Evolutionary conservation across 2,113 vertebrate species (phyloP), one percentile per base, ranked within the genome.

Genomic region (Salvelinus sp.): DNA sequence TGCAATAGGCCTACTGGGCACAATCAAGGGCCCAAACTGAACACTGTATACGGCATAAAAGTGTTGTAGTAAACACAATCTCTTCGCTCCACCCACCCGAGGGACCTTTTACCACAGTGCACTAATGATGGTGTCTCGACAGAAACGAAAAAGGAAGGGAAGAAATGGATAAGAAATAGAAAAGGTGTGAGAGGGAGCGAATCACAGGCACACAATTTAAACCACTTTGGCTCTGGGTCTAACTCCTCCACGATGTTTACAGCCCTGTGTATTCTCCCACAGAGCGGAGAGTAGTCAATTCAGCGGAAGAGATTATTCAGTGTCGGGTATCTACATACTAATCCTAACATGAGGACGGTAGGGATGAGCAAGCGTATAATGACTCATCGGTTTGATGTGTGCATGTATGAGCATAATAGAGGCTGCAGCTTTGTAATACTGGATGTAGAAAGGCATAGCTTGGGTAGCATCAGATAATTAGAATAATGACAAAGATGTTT

Each of bases 61-160:
- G 75, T 88, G 92, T 85, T 92, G 92, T 92, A 91, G 95, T 96
- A 96, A 98, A 98, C 94, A 97, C 88, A 92, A 93, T 93, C 82
- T 87, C 84, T 85, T 74, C 80, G 48, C 71, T 81, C 84, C 76
- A 44, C 33, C 54, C 78, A 80, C 87, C 93, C 83, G 2, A 70
- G 90, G 88, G 92, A 85, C 76, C 76, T 88, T 78, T 90, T 95
- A 94, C 92, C 91, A 83, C 83, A 86, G 90, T 89, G 90, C 87
- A 78, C 85, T 85, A 80, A 82, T 79, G 82, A 68, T 66, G 66
- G 77, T 73, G 83, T 74, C 79, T 79, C 64, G 4, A 27, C 79
- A 83, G 71, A 72, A 38, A 48, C 3, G 10, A 16, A 25, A n/a
- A 23, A 75, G 78, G 58, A 54, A 66, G 69, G 66, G 69, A 47